These are phyloP conservation scores for Rhynchomys soricoides DNA, from an alignment of 2,113 vertebrate species.

Conservation along the genomic window DNA sequence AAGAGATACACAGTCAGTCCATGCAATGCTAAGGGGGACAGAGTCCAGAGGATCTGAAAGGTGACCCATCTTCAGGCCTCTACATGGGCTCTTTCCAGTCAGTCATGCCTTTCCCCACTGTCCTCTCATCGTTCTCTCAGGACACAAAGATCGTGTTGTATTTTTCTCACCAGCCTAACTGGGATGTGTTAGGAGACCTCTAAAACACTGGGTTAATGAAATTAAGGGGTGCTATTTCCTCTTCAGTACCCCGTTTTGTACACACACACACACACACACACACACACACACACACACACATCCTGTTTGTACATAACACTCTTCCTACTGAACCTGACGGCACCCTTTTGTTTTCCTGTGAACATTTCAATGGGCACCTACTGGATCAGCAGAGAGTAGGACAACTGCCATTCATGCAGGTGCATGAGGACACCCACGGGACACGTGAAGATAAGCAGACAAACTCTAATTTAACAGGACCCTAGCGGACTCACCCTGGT, in stretches of 20 bases:
- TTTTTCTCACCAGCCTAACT: background rate
- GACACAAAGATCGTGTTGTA: background rate
- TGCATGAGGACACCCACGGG: fast-evolving
- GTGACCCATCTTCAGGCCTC: background rate
- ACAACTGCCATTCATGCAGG: fast-evolving
- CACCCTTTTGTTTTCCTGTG: background rate
- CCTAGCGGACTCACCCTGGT: slow-evolving; percentile 91
- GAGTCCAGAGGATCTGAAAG: background rate
- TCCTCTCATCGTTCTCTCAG: background rate
- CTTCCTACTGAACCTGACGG: background rate
- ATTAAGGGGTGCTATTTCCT: background rate
- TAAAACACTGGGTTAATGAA: background rate
- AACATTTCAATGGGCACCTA: background rate
- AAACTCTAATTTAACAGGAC: background rate
- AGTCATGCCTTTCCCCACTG: background rate
- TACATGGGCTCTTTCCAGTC: background rate
- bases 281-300: too few species aligned
- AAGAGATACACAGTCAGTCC: background rate
- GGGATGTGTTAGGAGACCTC: background rate
- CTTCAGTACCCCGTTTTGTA: background rate
- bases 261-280: too few species aligned
- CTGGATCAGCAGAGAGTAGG: background rate
- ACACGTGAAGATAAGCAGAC: background rate
- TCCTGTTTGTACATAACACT: fast-evolving
- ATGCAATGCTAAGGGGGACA: background rate